phyloP scores from a whole-genome alignment of 2,113 vertebrate genomes.

The Oreochromis niloticus region DNA sequence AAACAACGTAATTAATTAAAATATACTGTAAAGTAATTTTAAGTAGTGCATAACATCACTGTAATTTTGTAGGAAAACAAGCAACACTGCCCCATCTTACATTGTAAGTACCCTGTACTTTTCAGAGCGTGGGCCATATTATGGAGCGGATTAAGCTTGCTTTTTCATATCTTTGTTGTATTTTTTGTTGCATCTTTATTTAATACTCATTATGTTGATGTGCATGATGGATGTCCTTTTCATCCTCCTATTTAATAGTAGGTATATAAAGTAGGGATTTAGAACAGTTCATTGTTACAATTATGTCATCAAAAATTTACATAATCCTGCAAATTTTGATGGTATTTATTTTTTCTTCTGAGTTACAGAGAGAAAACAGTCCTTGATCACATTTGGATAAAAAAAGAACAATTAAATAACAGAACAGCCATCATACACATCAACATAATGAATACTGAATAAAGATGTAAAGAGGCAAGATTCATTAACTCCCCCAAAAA shows the following conservation, averaged over 20 bases:
- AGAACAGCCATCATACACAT: background rate
- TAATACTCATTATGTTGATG: background rate
- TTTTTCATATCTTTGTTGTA: background rate
- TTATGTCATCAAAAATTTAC: background rate
- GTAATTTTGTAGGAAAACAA: background rate
- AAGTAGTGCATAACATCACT: background rate
- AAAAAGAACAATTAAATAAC: background rate
- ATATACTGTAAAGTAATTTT: background rate
- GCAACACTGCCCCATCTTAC: background rate
- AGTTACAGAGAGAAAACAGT: background rate
- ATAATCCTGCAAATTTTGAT: background rate
- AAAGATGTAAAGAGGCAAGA: background rate
- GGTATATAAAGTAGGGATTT: background rate
- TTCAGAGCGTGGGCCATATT: background rate
- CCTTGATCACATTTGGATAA: background rate
- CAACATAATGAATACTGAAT: background rate
- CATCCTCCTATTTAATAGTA: background rate
- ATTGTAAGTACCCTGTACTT: background rate
- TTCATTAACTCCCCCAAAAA: background rate
- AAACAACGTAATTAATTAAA: background rate
- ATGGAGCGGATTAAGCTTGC: background rate
- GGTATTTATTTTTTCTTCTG: background rate
- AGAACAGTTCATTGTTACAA: background rate
- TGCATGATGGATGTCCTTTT: background rate
- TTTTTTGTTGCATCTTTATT: background rate